Evolutionary conservation across 1,140 invertebrate genomes (phyloP).

Genomic region (Drosophila ananassae): DNA sequence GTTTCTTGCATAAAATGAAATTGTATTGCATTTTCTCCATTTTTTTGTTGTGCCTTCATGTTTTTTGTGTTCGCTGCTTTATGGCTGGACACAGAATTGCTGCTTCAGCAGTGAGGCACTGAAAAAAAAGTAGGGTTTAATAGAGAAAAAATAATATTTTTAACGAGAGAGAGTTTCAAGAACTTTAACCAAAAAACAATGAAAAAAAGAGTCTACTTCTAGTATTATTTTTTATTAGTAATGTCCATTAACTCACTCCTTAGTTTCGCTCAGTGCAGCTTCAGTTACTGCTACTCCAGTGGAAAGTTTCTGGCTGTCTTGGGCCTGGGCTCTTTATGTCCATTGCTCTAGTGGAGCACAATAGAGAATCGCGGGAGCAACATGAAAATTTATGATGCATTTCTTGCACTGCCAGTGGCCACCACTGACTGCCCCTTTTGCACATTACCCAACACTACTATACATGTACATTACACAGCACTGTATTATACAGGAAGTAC

Average conservation of each 20-base stretch:
- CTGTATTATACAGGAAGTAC: slow-evolving; percentile 8
- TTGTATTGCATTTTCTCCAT: slow-evolving; percentile 71
- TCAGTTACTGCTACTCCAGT: slow-evolving; percentile 47
- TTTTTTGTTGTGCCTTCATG: neutral
- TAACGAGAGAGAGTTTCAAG: neutral
- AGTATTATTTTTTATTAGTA: too few species aligned
- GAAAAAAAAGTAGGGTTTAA: neutral
- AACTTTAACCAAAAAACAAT: too few species aligned
- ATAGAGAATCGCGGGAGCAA: slow-evolving; percentile 78
- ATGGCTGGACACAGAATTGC: slow-evolving; percentile 73
- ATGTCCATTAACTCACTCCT: neutral
- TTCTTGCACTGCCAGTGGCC: slow-evolving; percentile 42
- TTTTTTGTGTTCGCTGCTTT: slow-evolving; percentile 56
- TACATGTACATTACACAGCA: neutral
- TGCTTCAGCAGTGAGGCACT: slow-evolving; percentile 53
- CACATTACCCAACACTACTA: neutral
- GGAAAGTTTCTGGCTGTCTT: slow-evolving; percentile 61
- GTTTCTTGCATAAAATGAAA: slow-evolving; percentile 82
- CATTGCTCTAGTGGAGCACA: slow-evolving; percentile 52
- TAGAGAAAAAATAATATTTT: neutral
- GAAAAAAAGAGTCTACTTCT: too few species aligned
- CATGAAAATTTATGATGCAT: slow-evolving; percentile 82
- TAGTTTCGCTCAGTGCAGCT: slow-evolving; percentile 21
- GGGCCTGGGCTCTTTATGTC: slow-evolving; percentile 67
- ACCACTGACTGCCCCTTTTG: slow-evolving; percentile 12